phyloP scores from a whole-genome alignment of 2,113 vertebrate genomes.

The Rhabdomys dilectus region DNA sequence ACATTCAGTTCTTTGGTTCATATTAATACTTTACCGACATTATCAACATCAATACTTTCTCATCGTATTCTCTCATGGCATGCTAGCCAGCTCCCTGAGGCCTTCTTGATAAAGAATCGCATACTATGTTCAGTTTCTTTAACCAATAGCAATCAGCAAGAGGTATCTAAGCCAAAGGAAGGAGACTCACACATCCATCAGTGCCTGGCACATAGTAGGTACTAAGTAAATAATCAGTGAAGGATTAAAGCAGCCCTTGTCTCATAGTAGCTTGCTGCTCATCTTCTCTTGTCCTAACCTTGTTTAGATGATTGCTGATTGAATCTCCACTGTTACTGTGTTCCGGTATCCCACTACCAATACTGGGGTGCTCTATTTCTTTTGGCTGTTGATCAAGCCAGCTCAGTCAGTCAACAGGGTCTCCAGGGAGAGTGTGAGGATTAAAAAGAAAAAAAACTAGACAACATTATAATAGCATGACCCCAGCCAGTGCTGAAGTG shows the following conservation, averaged over 20 bases:
- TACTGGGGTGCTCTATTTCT: neutral
- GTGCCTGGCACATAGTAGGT: neutral
- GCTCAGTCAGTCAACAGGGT: too few relatives aligned
- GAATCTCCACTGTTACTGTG: neutral
- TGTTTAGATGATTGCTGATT: neutral
- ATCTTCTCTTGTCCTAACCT: neutral
- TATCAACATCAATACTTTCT: neutral
- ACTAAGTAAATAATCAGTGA: neutral
- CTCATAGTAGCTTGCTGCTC: neutral
- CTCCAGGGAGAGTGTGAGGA: too few relatives aligned
- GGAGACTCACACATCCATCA: too few relatives aligned
- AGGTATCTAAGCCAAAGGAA: neutral
- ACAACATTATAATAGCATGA: too few relatives aligned
- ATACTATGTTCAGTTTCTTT: neutral
- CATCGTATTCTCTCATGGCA: neutral
- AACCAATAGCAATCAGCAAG: neutral
- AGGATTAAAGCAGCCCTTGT: neutral
- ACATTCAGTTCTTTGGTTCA: neutral
- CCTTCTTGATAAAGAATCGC: neutral
- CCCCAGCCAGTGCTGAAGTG: too few relatives aligned
- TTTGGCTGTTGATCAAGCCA: too few relatives aligned
- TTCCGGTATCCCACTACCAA: neutral
- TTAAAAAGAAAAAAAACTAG: too few relatives aligned
- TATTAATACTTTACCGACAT: too few relatives aligned
- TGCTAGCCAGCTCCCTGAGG: neutral